A percentile compares a stretch with the other conserved stretches of the same genome.
phyloP scores from a whole-genome alignment of 2,113 vertebrate genomes.

The Fulica atra region DNA sequence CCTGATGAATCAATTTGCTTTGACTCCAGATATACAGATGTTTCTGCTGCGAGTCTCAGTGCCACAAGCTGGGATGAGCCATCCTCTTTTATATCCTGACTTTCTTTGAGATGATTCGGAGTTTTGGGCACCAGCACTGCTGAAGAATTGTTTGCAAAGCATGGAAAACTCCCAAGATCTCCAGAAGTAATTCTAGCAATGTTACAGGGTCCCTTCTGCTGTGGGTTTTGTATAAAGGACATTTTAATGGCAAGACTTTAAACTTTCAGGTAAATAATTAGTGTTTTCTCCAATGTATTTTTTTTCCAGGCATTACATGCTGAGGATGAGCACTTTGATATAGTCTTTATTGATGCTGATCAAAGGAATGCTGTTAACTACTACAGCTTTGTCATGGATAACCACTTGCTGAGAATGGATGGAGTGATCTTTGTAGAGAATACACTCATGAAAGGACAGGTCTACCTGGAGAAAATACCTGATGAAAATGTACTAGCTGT shows the following conservation, averaged over 20 bases:
- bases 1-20: not conserved
- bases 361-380: conserved; percentile 82
- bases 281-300: conserved; percentile 42
- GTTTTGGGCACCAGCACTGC: not conserved
- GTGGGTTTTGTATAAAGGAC: not conserved
- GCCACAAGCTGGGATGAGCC: not conserved
- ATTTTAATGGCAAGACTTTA: conserved; percentile 11
- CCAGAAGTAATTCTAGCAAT: not conserved
- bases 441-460: conserved; percentile 80
- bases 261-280: conserved; percentile 48
- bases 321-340: conserved; percentile 81
- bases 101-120: not conserved
- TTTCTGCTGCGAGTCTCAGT: not conserved
- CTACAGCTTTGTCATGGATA: conserved; percentile 84
- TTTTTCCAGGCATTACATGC: conserved; percentile 75
- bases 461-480: conserved; percentile 77
- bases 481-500: conserved; percentile 79
- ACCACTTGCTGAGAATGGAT: conserved; percentile 77
- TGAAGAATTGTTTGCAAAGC: not conserved
- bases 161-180: not conserved
- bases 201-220: not conserved
- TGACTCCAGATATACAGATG: not conserved
- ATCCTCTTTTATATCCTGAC: not conserved
- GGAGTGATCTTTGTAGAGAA: conserved; percentile 83
- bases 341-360: conserved; percentile 85